These are phyloP conservation scores for Caenorhabditis tropicalis DNA, from an alignment of 1,140 invertebrate species.

Conservation along the genomic window DNA sequence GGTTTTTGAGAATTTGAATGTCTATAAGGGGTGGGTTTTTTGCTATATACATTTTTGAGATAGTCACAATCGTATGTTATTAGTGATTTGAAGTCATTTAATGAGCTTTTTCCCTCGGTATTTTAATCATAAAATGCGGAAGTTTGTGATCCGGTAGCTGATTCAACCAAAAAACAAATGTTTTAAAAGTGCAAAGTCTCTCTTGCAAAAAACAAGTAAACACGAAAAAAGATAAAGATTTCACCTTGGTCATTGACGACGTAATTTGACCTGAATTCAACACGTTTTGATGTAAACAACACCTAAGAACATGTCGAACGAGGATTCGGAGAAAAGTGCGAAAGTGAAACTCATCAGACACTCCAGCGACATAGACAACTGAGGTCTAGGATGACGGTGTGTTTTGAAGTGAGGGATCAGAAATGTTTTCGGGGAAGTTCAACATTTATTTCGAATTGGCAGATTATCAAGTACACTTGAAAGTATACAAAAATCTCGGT, in stretches of 20 bases:
- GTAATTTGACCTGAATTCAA: background rate
- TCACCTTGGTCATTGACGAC: background rate
- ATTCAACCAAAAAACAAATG: background rate
- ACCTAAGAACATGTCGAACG: background rate
- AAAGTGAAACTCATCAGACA: too few species aligned
- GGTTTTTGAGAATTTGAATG: too few species aligned
- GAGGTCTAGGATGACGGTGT: background rate
- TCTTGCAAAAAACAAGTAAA: background rate
- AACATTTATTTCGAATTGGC: constrained; percentile 12
- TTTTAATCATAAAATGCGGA: background rate
- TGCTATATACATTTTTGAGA: too few species aligned
- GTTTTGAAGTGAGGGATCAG: background rate
- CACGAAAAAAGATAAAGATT: background rate
- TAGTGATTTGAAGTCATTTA: background rate
- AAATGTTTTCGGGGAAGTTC: background rate
- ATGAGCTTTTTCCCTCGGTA: too few species aligned
- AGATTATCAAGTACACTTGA: constrained; percentile 28
- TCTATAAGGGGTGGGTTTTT: too few species aligned
- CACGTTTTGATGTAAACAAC: background rate
- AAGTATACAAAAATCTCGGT: background rate
- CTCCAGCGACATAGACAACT: too few species aligned
- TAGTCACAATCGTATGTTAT: too few species aligned
- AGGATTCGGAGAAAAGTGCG: too few species aligned
- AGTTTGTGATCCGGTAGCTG: background rate
- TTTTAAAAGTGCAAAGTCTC: background rate